These are phyloP conservation scores for Eupeodes corollae DNA, from an alignment of 1,140 invertebrate species.

Conservation along the genomic window DNA sequence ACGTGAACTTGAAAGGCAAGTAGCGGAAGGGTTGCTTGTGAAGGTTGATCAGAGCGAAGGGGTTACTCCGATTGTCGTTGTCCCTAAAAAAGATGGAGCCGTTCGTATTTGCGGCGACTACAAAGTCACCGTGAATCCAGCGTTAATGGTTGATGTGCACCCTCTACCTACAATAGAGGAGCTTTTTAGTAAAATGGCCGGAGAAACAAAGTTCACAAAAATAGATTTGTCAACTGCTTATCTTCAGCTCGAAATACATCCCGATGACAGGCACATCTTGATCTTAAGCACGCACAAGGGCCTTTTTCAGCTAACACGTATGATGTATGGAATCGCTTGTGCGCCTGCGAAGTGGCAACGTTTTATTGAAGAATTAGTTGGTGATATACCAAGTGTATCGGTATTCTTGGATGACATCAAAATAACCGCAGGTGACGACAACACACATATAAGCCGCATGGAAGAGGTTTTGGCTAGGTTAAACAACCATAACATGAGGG, in stretches of 20 bases:
- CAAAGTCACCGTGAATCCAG: no score
- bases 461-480: slow-evolving; percentile 12
- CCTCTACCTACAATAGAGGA: slow-evolving; percentile 19
- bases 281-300: slow-evolving; percentile 18
- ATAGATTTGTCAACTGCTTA: no score
- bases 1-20: no score
- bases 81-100: no score
- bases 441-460: slow-evolving; percentile 8
- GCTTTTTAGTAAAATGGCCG: slow-evolving; percentile 12
- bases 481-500: slow-evolving; percentile 13
- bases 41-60: slow-evolving; percentile 13
- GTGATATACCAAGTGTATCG: slow-evolving; percentile 11
- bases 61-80: slow-evolving; percentile 39
- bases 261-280: no score
- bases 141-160: no score
- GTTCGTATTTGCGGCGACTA: no score
- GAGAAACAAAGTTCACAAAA: slow-evolving; percentile 14
- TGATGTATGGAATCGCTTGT: slow-evolving; percentile 13
- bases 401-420: slow-evolving; percentile 23
- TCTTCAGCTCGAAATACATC: no score
- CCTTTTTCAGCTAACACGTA: slow-evolving; percentile 9
- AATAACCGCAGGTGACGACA: slow-evolving; percentile 15
- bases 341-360: slow-evolving; percentile 21
- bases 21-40: background rate
- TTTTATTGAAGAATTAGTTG: no score